A percentile compares a stretch with the other conserved stretches of the same genome.
Evolutionary conservation across 2,113 vertebrate genomes (phyloP).

Genomic region (Phodopus roborovskii): DNA sequence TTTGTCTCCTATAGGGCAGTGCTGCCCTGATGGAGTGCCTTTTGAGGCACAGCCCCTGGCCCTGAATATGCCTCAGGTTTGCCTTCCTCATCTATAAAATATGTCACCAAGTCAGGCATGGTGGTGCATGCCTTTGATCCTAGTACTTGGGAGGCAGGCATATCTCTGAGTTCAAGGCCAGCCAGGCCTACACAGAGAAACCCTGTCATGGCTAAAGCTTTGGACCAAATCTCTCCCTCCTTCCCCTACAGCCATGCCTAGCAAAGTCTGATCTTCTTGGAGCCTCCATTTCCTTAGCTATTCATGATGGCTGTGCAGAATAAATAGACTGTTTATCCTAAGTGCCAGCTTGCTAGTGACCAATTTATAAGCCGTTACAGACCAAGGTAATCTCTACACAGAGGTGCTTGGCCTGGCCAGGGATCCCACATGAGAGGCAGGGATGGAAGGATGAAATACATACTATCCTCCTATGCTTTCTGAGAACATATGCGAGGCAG

Average conservation of each 20-base stretch:
- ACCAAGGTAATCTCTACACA: background rate
- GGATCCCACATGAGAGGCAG: rapidly evolving
- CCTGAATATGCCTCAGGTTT: background rate
- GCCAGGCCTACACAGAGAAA: background rate
- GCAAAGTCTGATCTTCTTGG: background rate
- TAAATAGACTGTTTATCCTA: background rate
- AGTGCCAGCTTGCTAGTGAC: background rate
- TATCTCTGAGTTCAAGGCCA: background rate
- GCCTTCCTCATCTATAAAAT: background rate
- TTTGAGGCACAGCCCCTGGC: background rate
- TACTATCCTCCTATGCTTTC: background rate
- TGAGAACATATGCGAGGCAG: background rate
- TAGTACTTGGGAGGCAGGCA: background rate
- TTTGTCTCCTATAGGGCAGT: background rate
- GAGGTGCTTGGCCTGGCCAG: background rate
- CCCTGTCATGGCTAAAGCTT: background rate
- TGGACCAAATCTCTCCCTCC: background rate
- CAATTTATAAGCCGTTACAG: background rate
- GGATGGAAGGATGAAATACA: background rate
- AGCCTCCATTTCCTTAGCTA: background rate
- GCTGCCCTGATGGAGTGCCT: background rate
- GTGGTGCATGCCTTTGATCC: background rate
- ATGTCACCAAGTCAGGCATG: background rate
- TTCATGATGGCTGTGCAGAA: background rate
- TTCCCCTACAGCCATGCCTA: background rate